Evolutionary conservation across 2,888 invertebrate species (phyloP).

Genomic region (Mylabris sibirica): DNA sequence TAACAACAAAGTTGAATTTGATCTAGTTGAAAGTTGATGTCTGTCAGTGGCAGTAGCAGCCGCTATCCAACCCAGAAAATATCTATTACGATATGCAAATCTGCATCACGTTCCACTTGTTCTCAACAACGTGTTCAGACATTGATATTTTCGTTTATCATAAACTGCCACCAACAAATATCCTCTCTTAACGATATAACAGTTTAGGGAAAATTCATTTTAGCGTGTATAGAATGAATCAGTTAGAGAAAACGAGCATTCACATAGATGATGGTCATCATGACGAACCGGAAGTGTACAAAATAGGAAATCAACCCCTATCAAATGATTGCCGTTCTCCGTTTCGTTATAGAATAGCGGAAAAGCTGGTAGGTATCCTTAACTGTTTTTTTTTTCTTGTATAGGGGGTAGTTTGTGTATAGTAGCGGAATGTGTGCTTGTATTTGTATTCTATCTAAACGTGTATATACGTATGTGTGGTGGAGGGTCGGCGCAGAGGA

Average conservation of each 20-base stretch:
- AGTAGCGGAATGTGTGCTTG: slow-evolving; percentile 30
- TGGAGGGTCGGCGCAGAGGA: slow-evolving; percentile 39
- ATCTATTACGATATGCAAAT: slow-evolving; percentile 10
- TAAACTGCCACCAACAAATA: slow-evolving; percentile 12
- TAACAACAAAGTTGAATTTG: background rate
- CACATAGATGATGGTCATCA: background rate
- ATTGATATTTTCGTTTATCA: slow-evolving; percentile 14
- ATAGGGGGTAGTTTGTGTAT: slow-evolving; percentile 42
- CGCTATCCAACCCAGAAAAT: background rate
- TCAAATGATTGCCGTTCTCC: slow-evolving; percentile 24
- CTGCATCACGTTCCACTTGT: slow-evolving; percentile 6
- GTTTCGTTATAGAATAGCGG: slow-evolving; percentile 20
- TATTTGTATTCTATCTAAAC: background rate
- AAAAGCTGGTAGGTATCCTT: slow-evolving; percentile 39
- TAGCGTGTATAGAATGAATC: background rate
- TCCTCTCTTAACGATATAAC: background rate
- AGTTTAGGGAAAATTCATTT: background rate
- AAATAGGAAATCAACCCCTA: slow-evolving; percentile 11
- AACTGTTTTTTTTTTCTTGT: slow-evolving; percentile 45
- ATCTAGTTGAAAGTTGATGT: background rate
- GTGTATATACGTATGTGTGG: background rate
- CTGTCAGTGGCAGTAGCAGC: background rate
- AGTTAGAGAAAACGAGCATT: background rate
- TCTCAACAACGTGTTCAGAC: slow-evolving; percentile 8
- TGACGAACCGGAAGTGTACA: slow-evolving; percentile 4